phyloP scores from a whole-genome alignment of 2,113 vertebrate genomes.

The Gambusia affinis region DNA sequence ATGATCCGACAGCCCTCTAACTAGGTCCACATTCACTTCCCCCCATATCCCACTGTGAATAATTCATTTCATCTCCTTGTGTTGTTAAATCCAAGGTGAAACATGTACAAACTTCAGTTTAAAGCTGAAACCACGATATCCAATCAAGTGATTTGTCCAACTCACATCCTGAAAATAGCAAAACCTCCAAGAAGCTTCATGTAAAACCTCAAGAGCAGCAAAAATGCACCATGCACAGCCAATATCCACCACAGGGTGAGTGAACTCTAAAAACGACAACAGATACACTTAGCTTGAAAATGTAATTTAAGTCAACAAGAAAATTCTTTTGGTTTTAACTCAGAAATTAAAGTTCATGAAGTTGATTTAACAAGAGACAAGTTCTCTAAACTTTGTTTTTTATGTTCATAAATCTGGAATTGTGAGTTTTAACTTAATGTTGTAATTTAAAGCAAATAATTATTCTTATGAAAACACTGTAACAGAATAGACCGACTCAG shows the following conservation, averaged over 20 bases:
- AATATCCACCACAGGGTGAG: neutral
- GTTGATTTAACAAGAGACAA: no score
- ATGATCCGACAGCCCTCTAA: constrained; percentile 24
- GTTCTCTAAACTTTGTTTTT: no score
- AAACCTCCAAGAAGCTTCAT: neutral
- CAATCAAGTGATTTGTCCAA: neutral
- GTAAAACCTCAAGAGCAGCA: neutral
- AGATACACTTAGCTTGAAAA: neutral
- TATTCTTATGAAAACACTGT: no score
- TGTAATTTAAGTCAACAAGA: no score
- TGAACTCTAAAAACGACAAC: neutral
- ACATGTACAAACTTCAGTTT: neutral
- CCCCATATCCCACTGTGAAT: constrained; percentile 3
- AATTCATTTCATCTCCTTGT: constrained; percentile 6
- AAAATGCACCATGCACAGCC: neutral
- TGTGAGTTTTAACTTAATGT: no score
- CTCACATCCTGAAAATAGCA: neutral
- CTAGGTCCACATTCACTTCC: constrained; percentile 7
- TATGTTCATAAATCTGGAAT: no score
- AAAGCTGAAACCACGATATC: neutral
- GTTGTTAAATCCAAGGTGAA: constrained; percentile 20
- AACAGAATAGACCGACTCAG: no score
- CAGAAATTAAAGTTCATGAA: no score
- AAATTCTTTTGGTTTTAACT: no score
- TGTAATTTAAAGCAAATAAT: no score